phyloP scores from a whole-genome alignment of 2,113 vertebrate genomes.

The Donacobius atricapilla region DNA sequence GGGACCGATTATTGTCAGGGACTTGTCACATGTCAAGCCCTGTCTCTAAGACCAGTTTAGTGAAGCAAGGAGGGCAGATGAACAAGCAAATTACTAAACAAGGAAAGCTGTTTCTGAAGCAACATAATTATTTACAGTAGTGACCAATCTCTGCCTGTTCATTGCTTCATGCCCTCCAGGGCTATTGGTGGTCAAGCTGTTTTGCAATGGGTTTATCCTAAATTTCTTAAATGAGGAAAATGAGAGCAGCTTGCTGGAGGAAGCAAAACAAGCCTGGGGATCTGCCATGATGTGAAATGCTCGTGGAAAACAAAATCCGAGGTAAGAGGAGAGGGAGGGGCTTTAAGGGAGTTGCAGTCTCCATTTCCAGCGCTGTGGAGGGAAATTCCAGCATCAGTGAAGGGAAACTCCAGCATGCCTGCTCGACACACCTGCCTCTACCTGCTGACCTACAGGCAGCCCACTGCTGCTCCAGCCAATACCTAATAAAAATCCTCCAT shows the following conservation, averaged over 20 bases:
- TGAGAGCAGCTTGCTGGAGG: background rate
- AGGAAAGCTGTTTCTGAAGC: background rate
- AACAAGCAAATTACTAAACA: background rate
- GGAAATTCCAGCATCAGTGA: background rate
- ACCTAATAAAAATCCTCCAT: background rate
- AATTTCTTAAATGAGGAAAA: constrained; percentile 2
- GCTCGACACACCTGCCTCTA: background rate
- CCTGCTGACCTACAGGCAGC: background rate
- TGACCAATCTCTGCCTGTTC: background rate
- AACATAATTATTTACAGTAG: background rate
- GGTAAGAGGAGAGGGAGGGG: background rate
- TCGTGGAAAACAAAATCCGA: background rate
- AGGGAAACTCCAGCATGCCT: background rate
- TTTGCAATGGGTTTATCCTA: constrained; percentile 21
- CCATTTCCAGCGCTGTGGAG: background rate
- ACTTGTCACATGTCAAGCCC: background rate
- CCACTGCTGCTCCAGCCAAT: background rate
- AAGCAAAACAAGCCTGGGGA: background rate
- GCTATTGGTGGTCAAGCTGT: background rate
- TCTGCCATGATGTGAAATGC: background rate
- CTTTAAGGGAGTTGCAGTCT: background rate
- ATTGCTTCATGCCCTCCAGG: background rate
- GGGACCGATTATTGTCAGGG: background rate
- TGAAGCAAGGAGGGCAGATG: background rate
- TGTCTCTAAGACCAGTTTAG: background rate